Base-by-base conservation (phyloP, 53 echinoderm and acorn worm species). In the Apostichopus leukothele region DNA sequence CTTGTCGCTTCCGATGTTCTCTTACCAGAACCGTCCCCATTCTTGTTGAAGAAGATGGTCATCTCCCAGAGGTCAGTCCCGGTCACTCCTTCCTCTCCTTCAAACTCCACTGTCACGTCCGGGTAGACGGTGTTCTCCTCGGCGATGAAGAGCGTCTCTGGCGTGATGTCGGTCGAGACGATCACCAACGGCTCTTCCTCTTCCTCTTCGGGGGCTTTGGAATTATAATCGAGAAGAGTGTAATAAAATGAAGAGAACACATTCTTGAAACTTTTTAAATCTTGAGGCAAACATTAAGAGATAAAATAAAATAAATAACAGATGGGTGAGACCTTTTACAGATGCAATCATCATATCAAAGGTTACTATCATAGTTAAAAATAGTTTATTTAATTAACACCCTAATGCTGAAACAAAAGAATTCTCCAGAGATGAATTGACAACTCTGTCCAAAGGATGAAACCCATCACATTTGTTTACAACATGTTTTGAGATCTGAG, bases 31-130 rank as follows among this genome's bases (percentile, higher is more conserved):
- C 93, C 93, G 54, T 90, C 91, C 12, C 87, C n/a, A 10, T 67
- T 90, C 8, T 68, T 74, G 84, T 91, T 93, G 55, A 79, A 86
- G 90, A 89, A 93, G 73, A 93, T 76, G 21, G 60, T 79, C 27
- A 93, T 61, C 59, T 76, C 74, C 93, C 93, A 93, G 9, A 93
- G 88, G 78, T 93, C 90, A 55, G 88, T 83, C 18, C 93, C 93
- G 5, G 63, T 12, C 16, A 85, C 85, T 1, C 67, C 85, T 51
- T 85, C 85, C 50, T 85, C 67, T 22, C 85, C 85, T n/a, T 85
- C 85, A 66, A 85, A 85, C 50, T 67, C 67, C 14, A 85, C 67
- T 0, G 67, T 85, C 0, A 85, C 85, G 16, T 85, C 85, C 7
- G 85, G 85, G 67, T 26, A 85, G 3, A 85, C 50, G 14, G 85